Evolutionary conservation across 2,113 vertebrate species (phyloP), one percentile per base, ranked within the genome.

Genomic region (Menura novaehollandiae): DNA sequence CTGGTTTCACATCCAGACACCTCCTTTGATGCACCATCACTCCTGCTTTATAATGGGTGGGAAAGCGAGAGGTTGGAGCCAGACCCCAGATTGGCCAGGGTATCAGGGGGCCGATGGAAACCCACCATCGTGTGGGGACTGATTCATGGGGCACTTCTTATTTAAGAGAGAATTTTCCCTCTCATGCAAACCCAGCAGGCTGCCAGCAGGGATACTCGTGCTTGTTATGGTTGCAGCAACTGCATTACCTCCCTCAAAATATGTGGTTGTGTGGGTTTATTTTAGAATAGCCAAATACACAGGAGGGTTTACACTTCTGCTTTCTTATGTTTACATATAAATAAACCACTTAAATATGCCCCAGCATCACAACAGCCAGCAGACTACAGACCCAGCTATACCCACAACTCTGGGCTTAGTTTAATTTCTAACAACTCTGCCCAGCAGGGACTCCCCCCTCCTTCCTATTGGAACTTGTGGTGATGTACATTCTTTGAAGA

Each of bases 1-100:
- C 81, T 77, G 79, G 52, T 96, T 95, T 96, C 91, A 93, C 59
- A 91, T 90, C 75, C 88, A 80, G 52, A 19, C 30, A 20, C 27
- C 68, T 74, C 90, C 39, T 73, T 64, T 35, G 59, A 47, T 1
- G 5, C 74, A 89, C 32, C 7, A 7, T 75, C 72, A 12, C 46
- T 82, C 74, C 77, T 17, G 52, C 64, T 87, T 24, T 56, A 18
- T 2, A 13, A 19, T 0, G 15, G 44, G 33, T 23, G 55, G 72
- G n/a, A 83, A 68, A 49, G 35, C 2, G 5, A 43, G 47, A 39
- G 32, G 24, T 20, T 30, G 1, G 7, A n/a, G 71, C 23, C 63
- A 62, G 43, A 30, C 6, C 26, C 11, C 1, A 10, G 33, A 4
- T 3, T 21, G 55, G 44, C 22, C 1, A 30, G 62, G 56, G 23